Conservation (phyloP, 2,888 invertebrate species). For the Agrenia bidenticulata region DNA sequence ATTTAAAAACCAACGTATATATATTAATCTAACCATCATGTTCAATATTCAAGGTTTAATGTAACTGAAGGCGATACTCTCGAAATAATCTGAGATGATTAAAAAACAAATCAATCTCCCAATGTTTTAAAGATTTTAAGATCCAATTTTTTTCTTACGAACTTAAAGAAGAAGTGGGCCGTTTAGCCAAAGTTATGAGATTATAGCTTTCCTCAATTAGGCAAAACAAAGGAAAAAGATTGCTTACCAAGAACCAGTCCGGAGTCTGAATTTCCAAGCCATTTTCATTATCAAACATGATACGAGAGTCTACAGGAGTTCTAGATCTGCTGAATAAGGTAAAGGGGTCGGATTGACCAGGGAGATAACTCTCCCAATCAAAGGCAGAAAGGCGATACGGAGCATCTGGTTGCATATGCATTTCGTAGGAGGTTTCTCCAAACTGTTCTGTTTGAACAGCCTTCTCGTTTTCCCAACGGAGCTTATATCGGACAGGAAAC, state of each 20-base stretch:
- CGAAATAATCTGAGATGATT: too few species aligned
- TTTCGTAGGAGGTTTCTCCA: not conserved
- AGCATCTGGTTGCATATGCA: not conserved
- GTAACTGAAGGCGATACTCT: too few species aligned
- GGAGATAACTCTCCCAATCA: slow-evolving; percentile 21
- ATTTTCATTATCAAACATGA: slow-evolving; percentile 34
- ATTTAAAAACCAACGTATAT: too few species aligned
- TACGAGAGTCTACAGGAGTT: slow-evolving; percentile 32
- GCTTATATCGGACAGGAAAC: slow-evolving; percentile 49
- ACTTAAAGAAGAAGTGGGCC: too few species aligned
- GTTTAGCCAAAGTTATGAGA: too few species aligned
- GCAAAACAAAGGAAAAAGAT: slow-evolving; percentile 8
- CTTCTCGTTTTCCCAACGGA: slow-evolving; percentile 47
- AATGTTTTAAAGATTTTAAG: too few species aligned
- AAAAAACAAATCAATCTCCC: too few species aligned
- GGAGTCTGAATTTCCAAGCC: slow-evolving; percentile 22
- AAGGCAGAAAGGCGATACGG: slow-evolving; percentile 4
- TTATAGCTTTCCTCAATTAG: too few species aligned
- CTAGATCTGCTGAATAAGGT: slow-evolving; percentile 14
- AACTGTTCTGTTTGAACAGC: slow-evolving; percentile 50
- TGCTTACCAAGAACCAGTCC: slow-evolving; percentile 44
- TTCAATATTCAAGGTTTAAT: too few species aligned
- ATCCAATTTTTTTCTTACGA: too few species aligned
- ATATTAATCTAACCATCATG: too few species aligned
- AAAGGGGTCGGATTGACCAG: slow-evolving; percentile 6